Percentiles rank a stretch among this genome's conserved stretches.
These are phyloP conservation scores for Columbina picui DNA, from an alignment of 2,113 vertebrate genomes.

Conservation along the genomic window DNA sequence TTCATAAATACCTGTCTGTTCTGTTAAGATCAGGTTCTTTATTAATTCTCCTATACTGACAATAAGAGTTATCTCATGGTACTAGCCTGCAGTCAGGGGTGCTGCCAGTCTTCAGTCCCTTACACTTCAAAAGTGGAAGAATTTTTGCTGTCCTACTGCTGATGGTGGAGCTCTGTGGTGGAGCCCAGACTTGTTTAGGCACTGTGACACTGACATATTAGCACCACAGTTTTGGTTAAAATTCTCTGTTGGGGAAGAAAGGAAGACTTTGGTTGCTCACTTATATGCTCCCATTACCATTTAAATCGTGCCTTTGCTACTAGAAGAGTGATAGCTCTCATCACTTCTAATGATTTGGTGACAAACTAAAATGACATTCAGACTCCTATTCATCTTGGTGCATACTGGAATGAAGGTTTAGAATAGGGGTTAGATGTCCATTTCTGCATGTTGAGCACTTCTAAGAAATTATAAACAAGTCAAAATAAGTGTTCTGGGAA, in stretches of 20 bases:
- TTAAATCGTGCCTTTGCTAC: neutral
- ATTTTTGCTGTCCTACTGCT: neutral
- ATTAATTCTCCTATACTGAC: neutral
- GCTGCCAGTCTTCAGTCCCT: neutral
- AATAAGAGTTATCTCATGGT: fast-evolving
- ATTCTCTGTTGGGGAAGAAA: neutral
- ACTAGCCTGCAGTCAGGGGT: fast-evolving
- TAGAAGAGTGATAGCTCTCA: neutral
- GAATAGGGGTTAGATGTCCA: neutral
- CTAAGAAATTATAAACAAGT: neutral
- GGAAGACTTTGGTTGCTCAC: neutral
- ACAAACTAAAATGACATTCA: neutral
- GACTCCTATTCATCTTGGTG: neutral
- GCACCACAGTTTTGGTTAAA: neutral
- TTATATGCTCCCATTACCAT: neutral
- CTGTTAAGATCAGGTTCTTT: neutral
- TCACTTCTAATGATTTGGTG: neutral
- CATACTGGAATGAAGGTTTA: neutral
- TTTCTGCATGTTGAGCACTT: neutral
- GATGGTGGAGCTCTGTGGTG: neutral
- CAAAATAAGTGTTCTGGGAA: neutral
- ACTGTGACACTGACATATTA: neutral
- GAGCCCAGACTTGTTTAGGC: neutral
- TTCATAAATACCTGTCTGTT: neutral
- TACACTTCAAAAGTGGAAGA: neutral